Percentiles rank a stretch among this genome's conserved stretches.
These are phyloP conservation scores for Metopia argyrocephala DNA, from an alignment of 2,888 invertebrate species.

Conservation along the genomic window DNA sequence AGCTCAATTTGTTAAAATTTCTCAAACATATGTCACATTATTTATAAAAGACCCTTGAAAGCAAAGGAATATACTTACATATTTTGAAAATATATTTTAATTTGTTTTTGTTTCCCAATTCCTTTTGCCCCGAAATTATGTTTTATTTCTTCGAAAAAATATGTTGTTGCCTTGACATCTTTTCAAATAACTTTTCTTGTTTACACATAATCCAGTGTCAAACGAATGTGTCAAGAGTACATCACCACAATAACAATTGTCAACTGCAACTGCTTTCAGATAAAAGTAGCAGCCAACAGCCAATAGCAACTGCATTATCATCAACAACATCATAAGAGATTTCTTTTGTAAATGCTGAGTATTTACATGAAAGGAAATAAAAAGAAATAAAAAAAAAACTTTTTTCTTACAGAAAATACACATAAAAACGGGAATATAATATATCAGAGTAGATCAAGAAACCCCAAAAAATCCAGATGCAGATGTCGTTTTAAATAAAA, in stretches of 20 bases:
- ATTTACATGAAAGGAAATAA: not conserved
- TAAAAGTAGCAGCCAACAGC: constrained; percentile 1
- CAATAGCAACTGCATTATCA: not conserved
- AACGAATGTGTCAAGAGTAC: constrained; percentile 59
- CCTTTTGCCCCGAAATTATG: not conserved
- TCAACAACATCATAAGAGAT: too few species aligned
- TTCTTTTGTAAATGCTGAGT: not conserved
- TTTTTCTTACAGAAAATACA: too few species aligned
- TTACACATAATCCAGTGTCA: constrained; percentile 59
- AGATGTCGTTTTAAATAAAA: constrained; percentile 33
- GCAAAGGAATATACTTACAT: not conserved
- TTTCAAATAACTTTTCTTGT: constrained; percentile 50
- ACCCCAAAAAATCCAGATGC: constrained; percentile 13
- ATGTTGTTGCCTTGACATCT: constrained; percentile 12
- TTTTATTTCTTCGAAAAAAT: not conserved
- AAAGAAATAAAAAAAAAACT: not conserved
- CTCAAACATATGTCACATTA: too few species aligned
- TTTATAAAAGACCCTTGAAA: not conserved
- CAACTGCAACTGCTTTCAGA: constrained; percentile 13
- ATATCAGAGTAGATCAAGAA: not conserved
- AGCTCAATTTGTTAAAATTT: too few species aligned
- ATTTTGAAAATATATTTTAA: constrained; percentile 11
- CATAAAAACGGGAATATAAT: too few species aligned
- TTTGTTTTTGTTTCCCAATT: constrained; percentile 10
- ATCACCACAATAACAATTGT: constrained; percentile 48